A percentile compares a stretch with the other conserved stretches of the same genome.
Evolutionary conservation across 2,113 vertebrate species (phyloP).

Genomic region (Camelus bactrianus): DNA sequence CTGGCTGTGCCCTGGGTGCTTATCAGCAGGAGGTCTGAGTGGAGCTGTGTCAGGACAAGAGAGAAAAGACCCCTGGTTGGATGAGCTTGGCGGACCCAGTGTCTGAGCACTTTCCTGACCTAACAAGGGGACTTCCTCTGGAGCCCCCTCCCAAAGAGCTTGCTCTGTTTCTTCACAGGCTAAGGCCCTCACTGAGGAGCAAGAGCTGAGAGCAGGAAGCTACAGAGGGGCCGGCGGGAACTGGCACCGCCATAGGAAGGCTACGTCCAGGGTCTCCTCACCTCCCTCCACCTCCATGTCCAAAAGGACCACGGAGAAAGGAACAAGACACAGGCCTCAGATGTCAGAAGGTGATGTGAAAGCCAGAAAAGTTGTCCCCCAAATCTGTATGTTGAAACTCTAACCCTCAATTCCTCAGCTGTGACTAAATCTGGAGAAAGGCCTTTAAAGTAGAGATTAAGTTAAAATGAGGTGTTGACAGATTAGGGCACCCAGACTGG

Average conservation of each 20-base stretch:
- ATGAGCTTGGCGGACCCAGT: background rate
- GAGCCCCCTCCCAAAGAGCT: background rate
- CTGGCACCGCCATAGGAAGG: rapidly evolving
- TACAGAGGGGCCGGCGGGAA: background rate
- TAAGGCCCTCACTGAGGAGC: background rate
- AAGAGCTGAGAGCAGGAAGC: background rate
- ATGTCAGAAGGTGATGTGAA: background rate
- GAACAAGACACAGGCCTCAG: background rate
- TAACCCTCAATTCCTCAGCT: background rate
- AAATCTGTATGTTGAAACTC: background rate
- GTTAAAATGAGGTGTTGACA: background rate
- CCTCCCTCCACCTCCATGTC: background rate
- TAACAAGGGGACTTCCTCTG: slow-evolving; percentile 44
- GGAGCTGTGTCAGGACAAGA: background rate
- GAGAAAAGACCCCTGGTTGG: background rate
- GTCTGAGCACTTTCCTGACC: slow-evolving; percentile 36
- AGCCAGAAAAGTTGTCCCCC: background rate
- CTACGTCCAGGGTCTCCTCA: rapidly evolving
- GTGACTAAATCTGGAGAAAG: background rate
- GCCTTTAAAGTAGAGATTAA: background rate
- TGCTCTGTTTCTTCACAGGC: background rate
- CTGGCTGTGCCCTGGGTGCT: rapidly evolving
- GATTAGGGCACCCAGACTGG: background rate
- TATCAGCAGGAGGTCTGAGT: background rate
- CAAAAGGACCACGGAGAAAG: background rate